These are phyloP conservation scores for Marcusenius ussheri DNA, from an alignment of 2,113 vertebrate species.

Conservation along the genomic window DNA sequence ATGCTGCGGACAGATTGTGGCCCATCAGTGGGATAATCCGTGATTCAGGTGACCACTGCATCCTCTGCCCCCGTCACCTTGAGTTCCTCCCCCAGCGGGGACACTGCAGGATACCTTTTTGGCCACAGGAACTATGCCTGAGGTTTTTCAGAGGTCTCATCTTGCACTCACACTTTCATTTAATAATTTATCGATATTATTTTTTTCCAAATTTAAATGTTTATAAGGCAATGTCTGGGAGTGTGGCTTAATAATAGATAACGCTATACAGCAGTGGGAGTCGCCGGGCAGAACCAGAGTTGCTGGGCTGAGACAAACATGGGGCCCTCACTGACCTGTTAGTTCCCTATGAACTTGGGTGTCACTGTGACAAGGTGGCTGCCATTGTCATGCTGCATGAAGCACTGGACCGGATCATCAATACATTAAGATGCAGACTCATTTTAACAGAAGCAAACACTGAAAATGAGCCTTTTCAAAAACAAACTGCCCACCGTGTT, in stretches of 20 bases:
- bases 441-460: neutral
- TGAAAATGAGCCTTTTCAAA: neutral
- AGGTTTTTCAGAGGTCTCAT: neutral
- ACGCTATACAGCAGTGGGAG: neutral
- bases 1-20: neutral
- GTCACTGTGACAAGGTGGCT: neutral
- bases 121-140: neutral
- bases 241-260: neutral
- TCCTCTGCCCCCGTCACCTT: neutral
- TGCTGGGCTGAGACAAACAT: neutral
- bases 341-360: neutral
- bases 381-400: neutral
- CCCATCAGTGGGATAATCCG: neutral
- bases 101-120: neutral
- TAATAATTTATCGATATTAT: neutral
- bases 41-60: neutral
- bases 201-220: neutral
- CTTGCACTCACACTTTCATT: neutral
- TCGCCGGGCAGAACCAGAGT: neutral
- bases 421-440: neutral
- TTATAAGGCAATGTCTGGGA: constrained; percentile 4
- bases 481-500: neutral
- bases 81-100: neutral
- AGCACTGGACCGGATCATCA: neutral
- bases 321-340: neutral